phyloP scores from a whole-genome alignment of 23 tunicate species.

The Botrylloides violaceus region DNA sequence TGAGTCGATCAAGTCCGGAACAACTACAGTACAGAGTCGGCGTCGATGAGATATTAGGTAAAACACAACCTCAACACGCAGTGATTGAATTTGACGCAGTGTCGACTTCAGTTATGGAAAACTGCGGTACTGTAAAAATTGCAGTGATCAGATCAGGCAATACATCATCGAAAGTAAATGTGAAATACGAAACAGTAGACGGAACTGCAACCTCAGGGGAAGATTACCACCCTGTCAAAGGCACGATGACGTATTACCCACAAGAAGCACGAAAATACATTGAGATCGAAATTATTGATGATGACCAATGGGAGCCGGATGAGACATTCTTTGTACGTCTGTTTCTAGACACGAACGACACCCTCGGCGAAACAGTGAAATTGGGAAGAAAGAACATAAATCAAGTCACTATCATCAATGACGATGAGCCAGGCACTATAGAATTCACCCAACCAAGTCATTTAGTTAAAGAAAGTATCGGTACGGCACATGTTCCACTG shows the following conservation, averaged over 20 bases:
- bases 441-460: constrained; percentile 91
- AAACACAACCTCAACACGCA: constrained; percentile 4
- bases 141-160: constrained; percentile 66
- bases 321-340: constrained; percentile 93
- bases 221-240: constrained; percentile 51
- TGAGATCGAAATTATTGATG: constrained; percentile 83
- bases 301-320: constrained; percentile 97
- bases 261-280: constrained; percentile 57
- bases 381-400: constrained; percentile 76
- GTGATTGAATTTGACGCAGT: constrained; percentile 75
- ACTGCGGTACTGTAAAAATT: constrained; percentile 63
- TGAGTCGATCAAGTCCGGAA: constrained; percentile 10
- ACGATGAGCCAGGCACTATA: constrained; percentile 97
- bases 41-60: constrained; percentile 27
- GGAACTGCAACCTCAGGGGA: constrained; percentile 85
- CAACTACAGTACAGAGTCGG: constrained; percentile 22
- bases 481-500: constrained; percentile 69
- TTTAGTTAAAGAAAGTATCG: constrained; percentile 90
- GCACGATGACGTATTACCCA: constrained; percentile 40
- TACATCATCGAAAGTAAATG: constrained; percentile 24
- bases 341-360: constrained; percentile 25
- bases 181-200: constrained; percentile 85
- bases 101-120: constrained; percentile 79
- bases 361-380: constrained; percentile 35
- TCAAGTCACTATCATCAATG: constrained; percentile 96